A percentile compares a stretch with the other conserved stretches of the same genome.
phyloP scores from a whole-genome alignment of 1,140 invertebrate genomes.

The Pemphigus obesinymphae region DNA sequence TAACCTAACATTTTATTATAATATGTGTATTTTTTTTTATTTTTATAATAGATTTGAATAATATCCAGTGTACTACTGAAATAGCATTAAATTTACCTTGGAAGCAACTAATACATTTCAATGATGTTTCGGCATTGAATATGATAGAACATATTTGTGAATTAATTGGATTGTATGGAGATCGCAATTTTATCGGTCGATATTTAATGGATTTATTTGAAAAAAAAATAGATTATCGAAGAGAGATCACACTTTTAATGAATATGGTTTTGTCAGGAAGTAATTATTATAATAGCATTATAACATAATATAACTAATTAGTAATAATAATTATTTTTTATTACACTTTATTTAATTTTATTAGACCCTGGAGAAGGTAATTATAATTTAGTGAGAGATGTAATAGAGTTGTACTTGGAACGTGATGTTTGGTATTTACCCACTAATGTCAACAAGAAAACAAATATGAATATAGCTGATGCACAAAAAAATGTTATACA shows the following conservation, averaged over 20 bases:
- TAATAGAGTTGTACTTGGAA: conserved; percentile 54
- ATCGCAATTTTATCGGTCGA: conserved; percentile 55
- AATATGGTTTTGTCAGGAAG: conserved; percentile 54
- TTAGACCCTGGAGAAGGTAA: background rate
- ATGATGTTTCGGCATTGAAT: conserved; percentile 52
- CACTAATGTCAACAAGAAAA: background rate
- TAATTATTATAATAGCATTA: conserved; percentile 44
- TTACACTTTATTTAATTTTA: background rate
- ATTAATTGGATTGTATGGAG: conserved; percentile 54
- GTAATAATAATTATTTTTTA: too few species aligned
- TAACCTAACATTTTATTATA: too few species aligned
- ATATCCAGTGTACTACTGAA: background rate
- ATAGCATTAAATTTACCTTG: conserved; percentile 49
- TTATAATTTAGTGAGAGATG: conserved; percentile 16
- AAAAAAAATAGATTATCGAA: conserved; percentile 51
- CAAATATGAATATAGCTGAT: conserved; percentile 49
- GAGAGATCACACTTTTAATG: conserved; percentile 56
- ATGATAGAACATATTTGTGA: conserved; percentile 54
- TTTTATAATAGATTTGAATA: conserved; percentile 1
- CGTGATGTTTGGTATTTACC: conserved; percentile 10
- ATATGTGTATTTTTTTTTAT: background rate
- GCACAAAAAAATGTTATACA: conserved; percentile 58
- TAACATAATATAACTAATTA: background rate
- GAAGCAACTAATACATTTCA: conserved; percentile 56
- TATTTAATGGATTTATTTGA: conserved; percentile 57